Evolutionary conservation across 2,113 vertebrate genomes (phyloP).

Genomic region (Xyrauchen texanus): DNA sequence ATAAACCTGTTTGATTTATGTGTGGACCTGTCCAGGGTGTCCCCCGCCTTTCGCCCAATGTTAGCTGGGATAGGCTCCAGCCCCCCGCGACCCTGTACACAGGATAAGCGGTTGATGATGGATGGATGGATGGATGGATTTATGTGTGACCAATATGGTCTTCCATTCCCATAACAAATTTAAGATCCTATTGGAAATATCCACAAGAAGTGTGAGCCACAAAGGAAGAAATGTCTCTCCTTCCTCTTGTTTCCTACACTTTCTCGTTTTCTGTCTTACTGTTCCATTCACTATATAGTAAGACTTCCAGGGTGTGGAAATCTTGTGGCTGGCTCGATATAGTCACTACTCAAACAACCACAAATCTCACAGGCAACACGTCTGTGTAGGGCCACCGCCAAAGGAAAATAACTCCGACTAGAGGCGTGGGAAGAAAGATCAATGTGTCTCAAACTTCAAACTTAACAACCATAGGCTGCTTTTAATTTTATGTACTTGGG

Average conservation of each 20-base stretch:
- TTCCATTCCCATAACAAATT: slow-evolving; percentile 35
- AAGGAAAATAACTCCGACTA: slow-evolving; percentile 58
- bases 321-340: slow-evolving; percentile 62
- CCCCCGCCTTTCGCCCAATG: too few species aligned
- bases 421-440: slow-evolving; percentile 48
- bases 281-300: slow-evolving; percentile 25
- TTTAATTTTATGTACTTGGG: slow-evolving; percentile 12
- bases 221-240: slow-evolving; percentile 23
- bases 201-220: background rate
- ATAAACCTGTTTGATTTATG: slow-evolving; percentile 47
- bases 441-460: slow-evolving; percentile 28
- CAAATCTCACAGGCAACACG: slow-evolving; percentile 48
- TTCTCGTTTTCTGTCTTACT: slow-evolving; percentile 12
- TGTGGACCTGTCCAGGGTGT: too few species aligned
- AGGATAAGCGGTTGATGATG: too few species aligned
- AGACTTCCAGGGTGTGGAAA: slow-evolving; percentile 59
- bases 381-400: slow-evolving; percentile 28
- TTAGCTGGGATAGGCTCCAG: too few species aligned
- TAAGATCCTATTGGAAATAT: slow-evolving; percentile 39
- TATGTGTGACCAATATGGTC: background rate
- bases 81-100: too few species aligned
- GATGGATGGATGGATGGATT: too few species aligned
- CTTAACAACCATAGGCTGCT: slow-evolving; percentile 9
- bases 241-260: slow-evolving; percentile 26
- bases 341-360: slow-evolving; percentile 74